Conservation (phyloP, 1,140 invertebrate species). For the Aplysia californica region DNA sequence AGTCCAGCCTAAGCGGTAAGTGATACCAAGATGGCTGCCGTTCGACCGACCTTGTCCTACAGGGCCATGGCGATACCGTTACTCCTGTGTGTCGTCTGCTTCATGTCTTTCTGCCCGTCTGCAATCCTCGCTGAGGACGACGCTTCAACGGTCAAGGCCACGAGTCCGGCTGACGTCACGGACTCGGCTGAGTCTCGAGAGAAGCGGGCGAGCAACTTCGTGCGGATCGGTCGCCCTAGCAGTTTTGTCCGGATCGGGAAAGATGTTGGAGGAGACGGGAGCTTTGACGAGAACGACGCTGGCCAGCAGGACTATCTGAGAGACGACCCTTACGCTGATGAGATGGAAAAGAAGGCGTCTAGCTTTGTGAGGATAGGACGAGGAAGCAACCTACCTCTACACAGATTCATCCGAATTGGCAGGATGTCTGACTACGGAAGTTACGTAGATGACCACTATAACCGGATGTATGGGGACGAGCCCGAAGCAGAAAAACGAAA, state of each 20-base stretch:
- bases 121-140: background rate
- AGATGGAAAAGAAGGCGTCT: background rate
- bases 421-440: background rate
- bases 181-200: background rate
- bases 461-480: background rate
- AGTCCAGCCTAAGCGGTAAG: background rate
- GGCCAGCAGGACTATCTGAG: no score
- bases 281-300: background rate
- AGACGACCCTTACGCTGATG: background rate
- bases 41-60: background rate
- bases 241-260: conserved; percentile 33
- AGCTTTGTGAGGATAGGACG: conserved; percentile 22
- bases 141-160: background rate
- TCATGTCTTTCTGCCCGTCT: no score
- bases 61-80: background rate
- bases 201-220: conserved; percentile 24
- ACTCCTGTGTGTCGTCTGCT: no score
- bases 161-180: background rate
- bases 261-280: background rate
- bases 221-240: conserved; percentile 26
- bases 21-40: background rate
- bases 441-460: background rate
- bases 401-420: conserved; percentile 13
- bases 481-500: background rate
- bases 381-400: background rate